These are phyloP conservation scores for Drosophila pegasa DNA, from an alignment of 2,888 invertebrate species.

Conservation along the genomic window DNA sequence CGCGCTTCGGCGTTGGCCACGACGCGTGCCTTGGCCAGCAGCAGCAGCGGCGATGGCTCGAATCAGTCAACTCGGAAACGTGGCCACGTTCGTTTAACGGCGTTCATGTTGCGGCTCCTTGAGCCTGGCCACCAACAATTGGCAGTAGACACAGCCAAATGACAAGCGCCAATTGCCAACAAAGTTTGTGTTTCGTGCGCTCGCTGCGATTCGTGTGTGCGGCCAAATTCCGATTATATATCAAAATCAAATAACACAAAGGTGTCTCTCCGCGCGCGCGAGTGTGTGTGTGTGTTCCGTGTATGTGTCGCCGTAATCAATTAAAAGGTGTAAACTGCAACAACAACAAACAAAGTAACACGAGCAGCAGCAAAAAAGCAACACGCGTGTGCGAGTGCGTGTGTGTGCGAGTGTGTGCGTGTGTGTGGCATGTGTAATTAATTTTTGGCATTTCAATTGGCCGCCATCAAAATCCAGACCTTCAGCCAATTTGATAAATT, in stretches of 20 bases:
- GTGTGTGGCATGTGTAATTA: conserved; percentile 66
- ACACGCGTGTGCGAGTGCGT: conserved; percentile 14
- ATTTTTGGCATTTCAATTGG: conserved; percentile 72
- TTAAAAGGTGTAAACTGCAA: conserved; percentile 39
- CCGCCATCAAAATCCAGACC: conserved; percentile 58
- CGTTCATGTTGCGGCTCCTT: conserved; percentile 67
- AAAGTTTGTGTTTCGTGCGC: conserved; percentile 27
- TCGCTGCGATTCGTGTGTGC: conserved; percentile 22
- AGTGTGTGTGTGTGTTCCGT: conserved; percentile 12
- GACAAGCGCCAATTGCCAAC: conserved; percentile 43
- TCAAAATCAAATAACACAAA: conserved; percentile 38
- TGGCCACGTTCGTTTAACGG: conserved; percentile 82
- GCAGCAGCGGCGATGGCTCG: conserved; percentile 46
- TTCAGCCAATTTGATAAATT: conserved; percentile 75
- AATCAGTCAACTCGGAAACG: conserved; percentile 85
- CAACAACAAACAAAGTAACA: conserved; percentile 26
- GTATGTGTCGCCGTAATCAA: conserved; percentile 29
- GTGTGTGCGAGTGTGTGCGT: conserved; percentile 10
- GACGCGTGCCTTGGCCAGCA: conserved; percentile 57
- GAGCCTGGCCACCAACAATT: conserved; percentile 54
- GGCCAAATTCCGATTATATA: conserved; percentile 20
- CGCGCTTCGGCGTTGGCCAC: conserved; percentile 16
- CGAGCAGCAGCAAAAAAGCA: conserved; percentile 16
- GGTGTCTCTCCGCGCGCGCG: neutral
- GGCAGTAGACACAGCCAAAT: conserved; percentile 41